phyloP scores from a whole-genome alignment of 2,888 invertebrate genomes.

The Magallana nippona region DNA sequence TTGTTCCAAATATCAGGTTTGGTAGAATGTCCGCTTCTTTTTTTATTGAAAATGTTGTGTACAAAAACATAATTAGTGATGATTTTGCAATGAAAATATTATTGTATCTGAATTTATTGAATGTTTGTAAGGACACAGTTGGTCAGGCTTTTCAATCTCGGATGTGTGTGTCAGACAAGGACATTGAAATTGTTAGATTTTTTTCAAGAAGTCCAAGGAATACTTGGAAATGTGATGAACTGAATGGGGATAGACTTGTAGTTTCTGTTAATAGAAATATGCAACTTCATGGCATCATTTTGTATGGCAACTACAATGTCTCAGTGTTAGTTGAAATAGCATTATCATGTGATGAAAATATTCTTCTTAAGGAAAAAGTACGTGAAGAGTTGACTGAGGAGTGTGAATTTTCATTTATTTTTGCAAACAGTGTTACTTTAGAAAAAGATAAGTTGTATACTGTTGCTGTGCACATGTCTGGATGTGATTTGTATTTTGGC shows the following conservation, averaged over 20 bases:
- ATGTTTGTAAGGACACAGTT: background rate
- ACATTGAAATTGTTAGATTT: background rate
- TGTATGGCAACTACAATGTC: no score
- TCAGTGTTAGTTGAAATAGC: no score
- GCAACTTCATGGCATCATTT: background rate
- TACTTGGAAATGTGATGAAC: background rate
- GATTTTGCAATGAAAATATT: background rate
- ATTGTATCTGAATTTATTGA: background rate
- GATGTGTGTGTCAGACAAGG: background rate
- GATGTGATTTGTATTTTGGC: no score
- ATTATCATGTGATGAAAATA: no score
- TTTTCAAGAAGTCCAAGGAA: background rate
- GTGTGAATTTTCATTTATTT: no score
- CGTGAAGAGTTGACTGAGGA: no score
- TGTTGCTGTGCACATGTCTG: no score
- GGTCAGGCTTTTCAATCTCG: background rate
- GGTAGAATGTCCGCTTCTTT: background rate
- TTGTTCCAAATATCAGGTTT: background rate
- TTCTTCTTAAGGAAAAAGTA: no score
- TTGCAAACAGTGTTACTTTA: no score
- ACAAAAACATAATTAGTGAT: background rate
- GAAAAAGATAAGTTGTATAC: no score
- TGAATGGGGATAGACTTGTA: no score
- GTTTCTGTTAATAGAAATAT: no score
- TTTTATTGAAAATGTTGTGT: slow-evolving; percentile 5